Conservation (phyloP, 2,113 vertebrate genomes). For the Fulica atra region DNA sequence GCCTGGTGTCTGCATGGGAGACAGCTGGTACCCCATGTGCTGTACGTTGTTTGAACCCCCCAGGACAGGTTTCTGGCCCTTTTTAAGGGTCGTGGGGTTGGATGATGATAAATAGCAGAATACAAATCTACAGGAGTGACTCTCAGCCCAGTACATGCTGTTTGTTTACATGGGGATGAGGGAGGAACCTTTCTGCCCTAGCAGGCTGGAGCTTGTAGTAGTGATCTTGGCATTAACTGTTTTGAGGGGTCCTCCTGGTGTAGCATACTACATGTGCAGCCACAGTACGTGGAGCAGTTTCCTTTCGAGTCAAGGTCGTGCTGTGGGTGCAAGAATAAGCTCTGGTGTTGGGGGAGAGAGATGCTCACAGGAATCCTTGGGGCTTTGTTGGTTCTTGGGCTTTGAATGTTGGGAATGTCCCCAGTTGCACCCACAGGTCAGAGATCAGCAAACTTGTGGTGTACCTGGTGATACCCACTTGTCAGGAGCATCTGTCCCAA, state of each 20-base stretch:
- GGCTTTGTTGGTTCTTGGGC: neutral
- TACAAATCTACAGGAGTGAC: rapidly evolving
- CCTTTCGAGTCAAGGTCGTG: neutral
- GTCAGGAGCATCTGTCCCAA: neutral
- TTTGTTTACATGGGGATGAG: neutral
- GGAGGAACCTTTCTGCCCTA: neutral
- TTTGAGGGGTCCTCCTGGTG: neutral
- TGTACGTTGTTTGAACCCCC: neutral
- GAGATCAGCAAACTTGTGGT: neutral
- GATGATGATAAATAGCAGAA: neutral
- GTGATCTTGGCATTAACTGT: neutral
- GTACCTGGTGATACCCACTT: rapidly evolving
- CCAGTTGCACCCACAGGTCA: rapidly evolving
- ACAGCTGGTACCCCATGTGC: neutral
- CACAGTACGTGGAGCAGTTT: rapidly evolving
- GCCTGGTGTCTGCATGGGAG: rapidly evolving
- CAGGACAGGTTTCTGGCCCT: neutral
- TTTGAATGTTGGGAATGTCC: neutral
- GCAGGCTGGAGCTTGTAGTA: neutral
- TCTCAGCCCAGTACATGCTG: rapidly evolving
- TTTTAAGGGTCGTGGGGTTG: neutral
- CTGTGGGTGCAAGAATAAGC: neutral
- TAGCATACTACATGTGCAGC: neutral
- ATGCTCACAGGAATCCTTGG: neutral
- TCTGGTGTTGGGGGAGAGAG: neutral